These are phyloP conservation scores for Laspeyria flexula DNA, from an alignment of 2,888 invertebrate genomes.

Conservation along the genomic window DNA sequence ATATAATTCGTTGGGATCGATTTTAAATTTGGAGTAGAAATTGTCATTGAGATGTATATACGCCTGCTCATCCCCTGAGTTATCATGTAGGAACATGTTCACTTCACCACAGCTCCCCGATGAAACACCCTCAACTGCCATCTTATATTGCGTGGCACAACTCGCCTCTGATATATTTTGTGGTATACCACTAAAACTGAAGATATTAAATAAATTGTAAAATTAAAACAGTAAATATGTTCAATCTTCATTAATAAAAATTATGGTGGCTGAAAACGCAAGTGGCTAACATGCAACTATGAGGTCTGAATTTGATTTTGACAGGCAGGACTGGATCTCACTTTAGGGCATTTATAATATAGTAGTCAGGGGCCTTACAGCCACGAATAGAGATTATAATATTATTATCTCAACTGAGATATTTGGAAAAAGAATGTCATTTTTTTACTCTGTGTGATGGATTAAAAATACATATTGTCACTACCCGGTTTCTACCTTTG, in stretches of 20 bases:
- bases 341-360: too few relatives aligned
- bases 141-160: conserved; percentile 82
- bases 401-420: too few relatives aligned
- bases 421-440: too few relatives aligned
- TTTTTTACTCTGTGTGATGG: too few relatives aligned
- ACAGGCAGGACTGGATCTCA: too few relatives aligned
- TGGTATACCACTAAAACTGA: conserved; percentile 82
- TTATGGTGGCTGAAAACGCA: too few relatives aligned
- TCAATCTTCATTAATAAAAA: neutral
- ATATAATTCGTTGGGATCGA: conserved; percentile 81
- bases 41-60: conserved; percentile 79
- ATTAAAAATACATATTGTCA: too few relatives aligned
- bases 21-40: conserved; percentile 82
- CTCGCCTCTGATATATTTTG: conserved; percentile 83
- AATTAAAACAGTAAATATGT: neutral
- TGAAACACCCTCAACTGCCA: conserved; percentile 80
- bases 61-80: conserved; percentile 74
- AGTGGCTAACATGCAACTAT: too few relatives aligned
- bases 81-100: conserved; percentile 77
- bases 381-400: too few relatives aligned
- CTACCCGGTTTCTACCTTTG: too few relatives aligned
- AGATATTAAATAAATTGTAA: neutral
- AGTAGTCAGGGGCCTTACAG: too few relatives aligned
- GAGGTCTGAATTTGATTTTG: too few relatives aligned
- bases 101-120: conserved; percentile 73